Percentiles rank a stretch among this genome's conserved stretches.
Conservation (phyloP, 2,888 invertebrate genomes). For the Tenthredo distinguenda region DNA sequence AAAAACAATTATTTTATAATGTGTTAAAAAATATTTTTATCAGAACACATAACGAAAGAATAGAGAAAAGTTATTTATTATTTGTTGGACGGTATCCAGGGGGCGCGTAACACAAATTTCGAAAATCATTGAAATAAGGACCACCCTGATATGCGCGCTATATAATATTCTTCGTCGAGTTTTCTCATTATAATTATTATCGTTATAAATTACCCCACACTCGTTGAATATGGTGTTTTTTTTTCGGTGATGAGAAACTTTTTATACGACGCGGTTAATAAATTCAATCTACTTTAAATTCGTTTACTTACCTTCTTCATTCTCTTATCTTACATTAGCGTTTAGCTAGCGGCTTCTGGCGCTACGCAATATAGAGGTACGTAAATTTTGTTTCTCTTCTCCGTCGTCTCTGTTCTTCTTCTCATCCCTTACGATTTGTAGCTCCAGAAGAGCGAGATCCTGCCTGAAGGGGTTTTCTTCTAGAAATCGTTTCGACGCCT, state of each 20-base stretch:
- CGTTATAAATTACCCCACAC: not conserved
- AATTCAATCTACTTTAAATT: not conserved
- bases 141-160: no score
- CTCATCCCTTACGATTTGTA: constrained; percentile 14
- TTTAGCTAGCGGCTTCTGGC: constrained; percentile 15
- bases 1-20: no score
- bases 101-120: no score
- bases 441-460: not conserved
- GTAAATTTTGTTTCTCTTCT: constrained; percentile 2
- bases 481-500: not conserved
- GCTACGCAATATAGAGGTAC: not conserved
- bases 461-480: not conserved
- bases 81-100: no score
- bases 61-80: no score
- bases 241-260: not conserved
- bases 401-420: not conserved
- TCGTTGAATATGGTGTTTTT: not conserved
- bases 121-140: no score
- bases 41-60: no score
- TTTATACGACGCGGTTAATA: not conserved
- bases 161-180: not conserved
- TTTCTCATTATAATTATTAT: not conserved
- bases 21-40: no score
- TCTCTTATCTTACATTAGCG: constrained; percentile 3
- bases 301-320: constrained; percentile 12